Evolutionary conservation across 2,888 invertebrate genomes (phyloP), one percentile per base, ranked within the genome.

Genomic region (Sialis lutaria): DNA sequence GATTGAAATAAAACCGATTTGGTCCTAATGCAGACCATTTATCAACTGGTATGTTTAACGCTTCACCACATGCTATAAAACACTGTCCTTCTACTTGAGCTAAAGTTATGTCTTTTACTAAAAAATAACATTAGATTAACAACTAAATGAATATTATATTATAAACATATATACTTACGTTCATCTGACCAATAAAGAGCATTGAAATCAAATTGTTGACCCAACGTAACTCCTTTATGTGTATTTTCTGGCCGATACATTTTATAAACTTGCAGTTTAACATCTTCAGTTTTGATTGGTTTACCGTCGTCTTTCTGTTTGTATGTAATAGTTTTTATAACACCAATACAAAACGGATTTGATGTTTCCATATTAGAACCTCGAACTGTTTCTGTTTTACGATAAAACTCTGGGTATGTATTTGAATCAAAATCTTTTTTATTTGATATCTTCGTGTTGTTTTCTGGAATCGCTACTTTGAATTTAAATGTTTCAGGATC

Each of bases 211-310:
- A 74, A 68, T 51, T 77, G 73, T 50, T 77, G 72, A 1, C 74
- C 70, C 10, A 68, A 59, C 45, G 63, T 56, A 30, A 67, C 61
- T 44, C 76, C 70, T 51, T 73, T 73, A 51, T 72, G 73, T 0
- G 83, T 85, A 59, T 86, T 79, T 62, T 85, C 84, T 1, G 86
- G 82, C 49, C 88, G 72, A 56, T 77, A 84, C 56, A 87, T 70
- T 53, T 84, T 74, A 53, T 75, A 72, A 0, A 86, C 75, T 59
- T 67, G 73, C 1, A 87, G 62, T 53, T 71, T 73, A 43, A 86
- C 74, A 52, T 79, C 74, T 50, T 71, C 67, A 1, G 73, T 69
- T 1, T 68, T 64, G n/a, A 72, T 64, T 13, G 73, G 58, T 42
- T 68, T 67, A 2, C 66, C 68, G 2, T 67, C 68, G 7, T 74